Percentiles rank a stretch among this genome's conserved stretches.
These are phyloP conservation scores for Bactericera cockerelli DNA, from an alignment of 1,140 invertebrate genomes.

Conservation along the genomic window DNA sequence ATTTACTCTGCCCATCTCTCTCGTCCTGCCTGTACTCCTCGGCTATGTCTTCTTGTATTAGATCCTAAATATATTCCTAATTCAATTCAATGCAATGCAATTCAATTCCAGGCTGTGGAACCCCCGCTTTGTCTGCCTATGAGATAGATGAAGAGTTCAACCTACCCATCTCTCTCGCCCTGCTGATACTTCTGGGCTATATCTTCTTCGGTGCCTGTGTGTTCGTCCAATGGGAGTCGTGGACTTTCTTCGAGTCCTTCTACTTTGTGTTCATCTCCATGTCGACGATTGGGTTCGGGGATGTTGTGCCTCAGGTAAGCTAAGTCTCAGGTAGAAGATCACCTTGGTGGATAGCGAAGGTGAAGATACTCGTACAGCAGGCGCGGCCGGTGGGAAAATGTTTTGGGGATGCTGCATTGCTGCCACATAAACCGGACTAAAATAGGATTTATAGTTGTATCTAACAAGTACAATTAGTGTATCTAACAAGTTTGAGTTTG, in stretches of 20 bases:
- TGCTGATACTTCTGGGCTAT: slow-evolving; percentile 63
- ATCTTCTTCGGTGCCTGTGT: slow-evolving; percentile 66
- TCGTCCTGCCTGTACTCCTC: slow-evolving; percentile 65
- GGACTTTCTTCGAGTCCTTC: slow-evolving; percentile 75
- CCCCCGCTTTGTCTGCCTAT: slow-evolving; percentile 51
- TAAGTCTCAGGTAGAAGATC: too few species aligned
- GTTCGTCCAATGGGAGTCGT: slow-evolving; percentile 61
- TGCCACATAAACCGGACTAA: too few species aligned
- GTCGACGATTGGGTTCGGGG: slow-evolving; percentile 83
- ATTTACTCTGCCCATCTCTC: slow-evolving; percentile 77
- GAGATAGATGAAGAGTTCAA: slow-evolving; percentile 86
- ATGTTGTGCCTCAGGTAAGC: slow-evolving; percentile 58
- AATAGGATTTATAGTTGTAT: too few species aligned
- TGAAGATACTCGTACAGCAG: too few species aligned
- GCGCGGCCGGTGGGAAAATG: too few species aligned
- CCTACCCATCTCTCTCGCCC: slow-evolving; percentile 70
- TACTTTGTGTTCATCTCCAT: slow-evolving; percentile 92
- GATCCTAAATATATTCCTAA: too few species aligned
- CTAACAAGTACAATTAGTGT: too few species aligned
- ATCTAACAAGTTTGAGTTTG: too few species aligned
- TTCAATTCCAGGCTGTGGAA: slow-evolving; percentile 39
- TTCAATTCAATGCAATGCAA: too few species aligned
- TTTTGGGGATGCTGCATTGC: too few species aligned
- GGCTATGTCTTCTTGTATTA: slow-evolving; percentile 71
- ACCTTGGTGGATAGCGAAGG: too few species aligned